A percentile compares a stretch with the other conserved stretches of the same genome.
These are phyloP conservation scores for Galbula dea DNA, from an alignment of 2,113 vertebrate species.

Conservation along the genomic window DNA sequence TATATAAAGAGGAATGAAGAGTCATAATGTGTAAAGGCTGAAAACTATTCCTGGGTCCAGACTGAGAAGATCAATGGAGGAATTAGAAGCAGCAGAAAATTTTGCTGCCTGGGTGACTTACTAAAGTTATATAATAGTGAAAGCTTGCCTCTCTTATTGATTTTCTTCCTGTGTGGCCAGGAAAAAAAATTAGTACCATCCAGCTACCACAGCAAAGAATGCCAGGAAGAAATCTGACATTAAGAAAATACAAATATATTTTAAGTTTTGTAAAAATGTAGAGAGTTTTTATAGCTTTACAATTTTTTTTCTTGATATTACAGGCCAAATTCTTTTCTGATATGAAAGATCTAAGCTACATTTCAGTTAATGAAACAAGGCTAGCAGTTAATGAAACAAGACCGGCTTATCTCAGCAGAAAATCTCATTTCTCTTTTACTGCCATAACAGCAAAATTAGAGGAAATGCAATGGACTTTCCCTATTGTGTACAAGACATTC, in stretches of 20 bases:
- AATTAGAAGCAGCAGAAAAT: background rate
- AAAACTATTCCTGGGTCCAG: background rate
- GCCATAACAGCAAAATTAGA: background rate
- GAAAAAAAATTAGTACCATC: background rate
- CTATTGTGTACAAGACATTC: background rate
- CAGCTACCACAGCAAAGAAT: background rate
- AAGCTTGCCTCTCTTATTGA: background rate
- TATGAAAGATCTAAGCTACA: background rate
- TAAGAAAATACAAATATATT: background rate
- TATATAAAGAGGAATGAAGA: background rate
- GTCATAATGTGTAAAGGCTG: background rate
- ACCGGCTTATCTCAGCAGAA: background rate
- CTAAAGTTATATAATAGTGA: background rate
- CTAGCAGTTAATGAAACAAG: background rate
- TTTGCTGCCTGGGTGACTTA: background rate
- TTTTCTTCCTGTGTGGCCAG: constrained; percentile 24
- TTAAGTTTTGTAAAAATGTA: background rate
- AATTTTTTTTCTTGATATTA: background rate
- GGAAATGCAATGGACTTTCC: background rate
- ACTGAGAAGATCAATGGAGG: background rate
- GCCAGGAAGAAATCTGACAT: background rate
- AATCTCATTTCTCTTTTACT: background rate
- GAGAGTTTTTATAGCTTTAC: background rate
- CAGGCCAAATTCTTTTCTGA: background rate
- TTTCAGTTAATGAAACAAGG: background rate